A percentile compares a stretch with the other conserved stretches of the same genome.
phyloP scores from a whole-genome alignment of 2,888 invertebrate genomes.

The Clistopyga incitator region DNA sequence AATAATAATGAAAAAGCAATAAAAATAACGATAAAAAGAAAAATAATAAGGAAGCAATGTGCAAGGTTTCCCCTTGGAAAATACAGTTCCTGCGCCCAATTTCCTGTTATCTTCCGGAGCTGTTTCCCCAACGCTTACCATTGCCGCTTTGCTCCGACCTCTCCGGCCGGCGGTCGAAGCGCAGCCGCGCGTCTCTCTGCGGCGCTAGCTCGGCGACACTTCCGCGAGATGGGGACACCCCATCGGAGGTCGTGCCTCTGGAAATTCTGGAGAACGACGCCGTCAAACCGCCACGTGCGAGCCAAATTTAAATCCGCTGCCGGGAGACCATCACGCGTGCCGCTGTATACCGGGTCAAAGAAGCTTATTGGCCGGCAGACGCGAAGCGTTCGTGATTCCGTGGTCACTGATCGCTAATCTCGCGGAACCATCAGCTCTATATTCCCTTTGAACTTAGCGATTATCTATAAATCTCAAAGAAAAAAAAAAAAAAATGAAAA shows the following conservation, averaged over 20 bases:
- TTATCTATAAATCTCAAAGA: background rate
- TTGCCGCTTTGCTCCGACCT: background rate
- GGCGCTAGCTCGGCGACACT: background rate
- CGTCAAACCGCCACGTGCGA: slow-evolving; percentile 45
- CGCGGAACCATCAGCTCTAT: background rate
- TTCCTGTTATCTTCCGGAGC: background rate
- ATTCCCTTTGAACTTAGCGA: background rate
- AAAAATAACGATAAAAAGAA: too few relatives aligned
- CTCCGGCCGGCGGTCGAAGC: background rate
- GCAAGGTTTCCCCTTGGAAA: background rate
- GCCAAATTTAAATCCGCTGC: slow-evolving; percentile 40
- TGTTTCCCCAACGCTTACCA: background rate
- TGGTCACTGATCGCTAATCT: background rate
- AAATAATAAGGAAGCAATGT: too few relatives aligned
- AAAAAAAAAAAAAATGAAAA: background rate
- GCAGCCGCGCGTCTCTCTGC: background rate
- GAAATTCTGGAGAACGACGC: slow-evolving; percentile 20
- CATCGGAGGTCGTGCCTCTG: background rate
- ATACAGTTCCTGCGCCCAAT: background rate
- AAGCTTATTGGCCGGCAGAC: slow-evolving; percentile 32
- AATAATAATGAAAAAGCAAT: too few relatives aligned
- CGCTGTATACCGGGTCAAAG: background rate
- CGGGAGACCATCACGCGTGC: slow-evolving; percentile 35
- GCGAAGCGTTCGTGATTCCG: background rate
- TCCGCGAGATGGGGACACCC: slow-evolving; percentile 32